These are phyloP conservation scores for Sebastes hubbsi DNA, from an alignment of 2,797 vertebrate genomes.

Conservation along the genomic window DNA sequence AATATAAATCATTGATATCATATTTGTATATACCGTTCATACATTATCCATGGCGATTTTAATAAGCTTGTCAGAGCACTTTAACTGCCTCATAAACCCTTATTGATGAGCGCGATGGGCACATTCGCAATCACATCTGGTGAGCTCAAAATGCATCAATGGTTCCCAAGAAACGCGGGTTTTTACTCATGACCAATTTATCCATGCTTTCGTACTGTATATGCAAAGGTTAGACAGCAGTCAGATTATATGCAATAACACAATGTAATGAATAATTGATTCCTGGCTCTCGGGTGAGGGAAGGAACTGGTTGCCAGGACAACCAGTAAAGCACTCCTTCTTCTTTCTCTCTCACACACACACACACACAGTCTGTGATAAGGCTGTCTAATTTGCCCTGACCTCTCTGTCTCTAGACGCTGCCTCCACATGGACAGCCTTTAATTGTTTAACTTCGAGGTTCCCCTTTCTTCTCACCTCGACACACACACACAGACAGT, in stretches of 20 bases:
- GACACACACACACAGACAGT: not conserved
- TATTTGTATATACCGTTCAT: not conserved
- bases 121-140: constrained; percentile 1
- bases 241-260: constrained; percentile 66
- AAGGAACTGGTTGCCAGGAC: constrained; percentile 64
- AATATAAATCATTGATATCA: constrained; percentile 5
- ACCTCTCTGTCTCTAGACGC: constrained; percentile 13
- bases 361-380: constrained; percentile 9
- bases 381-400: constrained; percentile 37
- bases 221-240: constrained; percentile 35
- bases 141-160: not conserved
- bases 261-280: constrained; percentile 72
- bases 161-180: constrained; percentile 10
- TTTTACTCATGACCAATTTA: constrained; percentile 9
- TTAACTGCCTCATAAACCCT: constrained; percentile 1
- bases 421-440: constrained; percentile 19
- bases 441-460: constrained; percentile 42
- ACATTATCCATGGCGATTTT: constrained; percentile 7
- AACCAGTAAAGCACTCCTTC: constrained; percentile 39
- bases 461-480: not conserved
- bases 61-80: constrained; percentile 1
- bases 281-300: constrained; percentile 25
- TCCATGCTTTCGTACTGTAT: constrained; percentile 7
- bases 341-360: not conserved
- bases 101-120: not conserved